These are phyloP conservation scores for Drosophila guanche DNA, from an alignment of 1,140 invertebrate genomes.

Conservation along the genomic window DNA sequence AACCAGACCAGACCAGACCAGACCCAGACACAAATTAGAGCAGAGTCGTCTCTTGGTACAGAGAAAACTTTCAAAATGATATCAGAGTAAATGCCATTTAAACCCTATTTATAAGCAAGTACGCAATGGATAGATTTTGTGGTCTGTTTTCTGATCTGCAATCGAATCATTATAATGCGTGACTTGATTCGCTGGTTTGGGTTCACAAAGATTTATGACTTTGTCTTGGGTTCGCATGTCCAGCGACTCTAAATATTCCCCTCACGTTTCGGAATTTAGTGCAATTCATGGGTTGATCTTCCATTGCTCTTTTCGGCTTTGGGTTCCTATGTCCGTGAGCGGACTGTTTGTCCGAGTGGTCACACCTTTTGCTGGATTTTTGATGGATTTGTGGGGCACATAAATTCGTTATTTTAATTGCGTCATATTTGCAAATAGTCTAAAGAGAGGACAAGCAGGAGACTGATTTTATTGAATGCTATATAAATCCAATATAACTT, in stretches of 20 bases:
- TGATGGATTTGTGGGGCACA: slow-evolving; percentile 50
- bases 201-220: slow-evolving; percentile 66
- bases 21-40: no score
- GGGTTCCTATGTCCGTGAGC: slow-evolving; percentile 26
- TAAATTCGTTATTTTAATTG: slow-evolving; percentile 45
- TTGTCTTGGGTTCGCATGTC: slow-evolving; percentile 45
- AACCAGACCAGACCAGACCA: not conserved
- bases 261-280: slow-evolving; percentile 65
- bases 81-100: slow-evolving; percentile 42
- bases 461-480: not conserved
- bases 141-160: not conserved
- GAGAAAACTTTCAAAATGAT: slow-evolving; percentile 60
- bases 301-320: slow-evolving; percentile 7
- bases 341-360: slow-evolving; percentile 38
- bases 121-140: slow-evolving; percentile 15
- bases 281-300: slow-evolving; percentile 56
- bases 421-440: slow-evolving; percentile 32
- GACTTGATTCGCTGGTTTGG: slow-evolving; percentile 37
- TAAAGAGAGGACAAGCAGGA: not conserved
- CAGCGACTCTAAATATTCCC: slow-evolving; percentile 43
- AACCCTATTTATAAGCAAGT: slow-evolving; percentile 55
- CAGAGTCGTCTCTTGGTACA: slow-evolving; percentile 16
- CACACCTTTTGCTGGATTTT: slow-evolving; percentile 53
- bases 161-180: slow-evolving; percentile 54
- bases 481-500: no score